Base-by-base conservation (phyloP, 2,888 invertebrate genomes). In the Endomychus coccineus region DNA sequence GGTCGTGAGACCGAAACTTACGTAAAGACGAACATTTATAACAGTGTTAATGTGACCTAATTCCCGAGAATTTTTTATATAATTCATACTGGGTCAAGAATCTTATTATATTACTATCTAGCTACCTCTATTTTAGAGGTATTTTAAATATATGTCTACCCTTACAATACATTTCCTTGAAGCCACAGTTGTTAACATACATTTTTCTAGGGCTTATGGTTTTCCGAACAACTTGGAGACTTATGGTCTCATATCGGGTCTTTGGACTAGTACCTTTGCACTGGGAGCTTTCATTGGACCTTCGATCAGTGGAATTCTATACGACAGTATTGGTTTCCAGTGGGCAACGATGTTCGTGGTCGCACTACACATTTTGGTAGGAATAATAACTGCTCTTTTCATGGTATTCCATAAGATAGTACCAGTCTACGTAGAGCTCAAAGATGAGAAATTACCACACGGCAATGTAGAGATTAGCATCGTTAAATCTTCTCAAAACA, bases 211-310 rank as follows among this genome's bases (percentile, higher is more conserved):
- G 51, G 70, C 73, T 0, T 71, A 77, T 47, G 86, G 86, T 2
- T 79, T 89, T 47, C 82, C 86, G 0, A 87, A 92, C 62, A 83
- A 81, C 42, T 72, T 91, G 46, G 85, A 88, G 56, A 92, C 92
- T 0, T 91, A 88, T 56, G 91, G 91, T 0, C 68, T 91, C 21
- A 83, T 91, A 5, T 89, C 91, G 1, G 92, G 90, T 0, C 71
- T 92, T 52, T 92, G 90, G 83, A 90, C 91, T 1, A 88, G 89
- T 1, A 80, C 85, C 0, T 90, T 91, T 55, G 89, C 91, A 0
- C 69, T 92, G 6, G 92, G 92, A 1, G 86, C 87, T 2, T 87
- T 87, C 62, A 77, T 87, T 31, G 88, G 88, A 0, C 87, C 87
- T 1, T 83, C 83, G 0, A 68, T 83, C 1, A 77, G 77, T 46